A percentile compares a stretch with the other conserved stretches of the same genome.
Conservation (phyloP, 2,113 vertebrate genomes). For the Pterocles burchelli region DNA sequence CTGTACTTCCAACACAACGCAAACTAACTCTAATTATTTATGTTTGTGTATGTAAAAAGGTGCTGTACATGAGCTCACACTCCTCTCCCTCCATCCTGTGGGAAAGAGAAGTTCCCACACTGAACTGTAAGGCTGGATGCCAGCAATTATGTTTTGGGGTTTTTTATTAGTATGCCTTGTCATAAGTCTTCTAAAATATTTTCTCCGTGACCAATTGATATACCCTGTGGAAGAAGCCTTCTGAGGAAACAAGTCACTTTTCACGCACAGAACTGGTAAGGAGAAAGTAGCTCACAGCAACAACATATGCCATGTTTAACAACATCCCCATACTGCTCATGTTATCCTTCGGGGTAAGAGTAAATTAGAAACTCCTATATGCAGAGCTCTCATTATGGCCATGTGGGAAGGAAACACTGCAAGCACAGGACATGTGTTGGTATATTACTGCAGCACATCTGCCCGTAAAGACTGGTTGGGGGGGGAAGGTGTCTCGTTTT, state of each 20-base stretch:
- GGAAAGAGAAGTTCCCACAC: slow-evolving; percentile 24
- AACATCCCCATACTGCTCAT: not conserved
- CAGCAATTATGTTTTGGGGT: not conserved
- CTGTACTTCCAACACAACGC: not conserved
- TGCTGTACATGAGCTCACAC: not conserved
- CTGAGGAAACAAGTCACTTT: not conserved
- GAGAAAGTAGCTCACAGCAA: not conserved
- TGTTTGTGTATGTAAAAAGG: not conserved
- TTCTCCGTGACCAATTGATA: not conserved
- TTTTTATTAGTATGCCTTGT: not conserved
- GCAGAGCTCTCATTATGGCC: not conserved
- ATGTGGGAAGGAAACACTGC: not conserved
- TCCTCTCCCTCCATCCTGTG: not conserved
- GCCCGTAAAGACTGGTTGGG: accelerated
- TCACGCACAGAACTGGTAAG: not conserved
- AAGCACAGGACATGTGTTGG: not conserved
- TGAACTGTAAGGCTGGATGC: not conserved
- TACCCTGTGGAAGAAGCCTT: not conserved
- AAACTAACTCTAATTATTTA: not conserved
- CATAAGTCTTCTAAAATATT: not conserved
- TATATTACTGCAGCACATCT: not conserved
- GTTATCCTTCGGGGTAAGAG: not conserved
- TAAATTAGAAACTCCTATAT: not conserved
- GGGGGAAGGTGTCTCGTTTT: not conserved
- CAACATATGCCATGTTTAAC: not conserved